Evolutionary conservation across 92 coral and sea anemone genomes (phyloP).

Genomic region (Umimayanthus chanpuru): DNA sequence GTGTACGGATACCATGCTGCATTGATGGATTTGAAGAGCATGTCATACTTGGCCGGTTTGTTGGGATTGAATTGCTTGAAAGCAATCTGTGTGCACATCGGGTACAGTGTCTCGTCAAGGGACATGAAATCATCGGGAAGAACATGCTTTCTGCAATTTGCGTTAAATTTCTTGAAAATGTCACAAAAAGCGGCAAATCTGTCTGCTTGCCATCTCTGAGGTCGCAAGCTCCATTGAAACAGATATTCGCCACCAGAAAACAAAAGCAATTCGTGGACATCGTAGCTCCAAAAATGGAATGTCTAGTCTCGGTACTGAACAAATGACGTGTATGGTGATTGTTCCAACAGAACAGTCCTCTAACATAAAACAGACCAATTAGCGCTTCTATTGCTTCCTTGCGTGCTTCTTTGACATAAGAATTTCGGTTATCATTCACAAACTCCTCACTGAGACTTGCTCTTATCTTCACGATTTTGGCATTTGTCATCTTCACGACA

Average conservation of each 20-base stretch:
- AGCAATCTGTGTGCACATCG: neutral
- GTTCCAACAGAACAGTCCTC: neutral
- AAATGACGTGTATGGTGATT: neutral
- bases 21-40: neutral
- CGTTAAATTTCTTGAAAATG: conserved; percentile 3
- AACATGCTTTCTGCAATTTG: conserved; percentile 11
- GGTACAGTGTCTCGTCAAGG: conserved; percentile 14
- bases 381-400: conserved; percentile 14
- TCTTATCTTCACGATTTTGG: neutral
- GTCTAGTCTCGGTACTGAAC: neutral
- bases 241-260: neutral
- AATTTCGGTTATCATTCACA: conserved; percentile 18
- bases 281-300: neutral
- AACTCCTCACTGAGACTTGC: conserved; percentile 1
- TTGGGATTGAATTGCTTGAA: conserved; percentile 11
- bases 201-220: conserved; percentile 9
- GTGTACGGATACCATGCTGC: neutral
- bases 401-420: conserved; percentile 5
- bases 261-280: conserved; percentile 9
- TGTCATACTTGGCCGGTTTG: neutral
- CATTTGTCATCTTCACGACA: conserved; percentile 5
- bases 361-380: conserved; percentile 1
- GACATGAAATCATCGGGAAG: conserved; percentile 15
- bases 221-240: neutral
- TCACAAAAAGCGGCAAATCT: conserved; percentile 13